These are phyloP conservation scores for Xenus cinereus DNA, from an alignment of 2,113 vertebrate species.

Conservation along the genomic window DNA sequence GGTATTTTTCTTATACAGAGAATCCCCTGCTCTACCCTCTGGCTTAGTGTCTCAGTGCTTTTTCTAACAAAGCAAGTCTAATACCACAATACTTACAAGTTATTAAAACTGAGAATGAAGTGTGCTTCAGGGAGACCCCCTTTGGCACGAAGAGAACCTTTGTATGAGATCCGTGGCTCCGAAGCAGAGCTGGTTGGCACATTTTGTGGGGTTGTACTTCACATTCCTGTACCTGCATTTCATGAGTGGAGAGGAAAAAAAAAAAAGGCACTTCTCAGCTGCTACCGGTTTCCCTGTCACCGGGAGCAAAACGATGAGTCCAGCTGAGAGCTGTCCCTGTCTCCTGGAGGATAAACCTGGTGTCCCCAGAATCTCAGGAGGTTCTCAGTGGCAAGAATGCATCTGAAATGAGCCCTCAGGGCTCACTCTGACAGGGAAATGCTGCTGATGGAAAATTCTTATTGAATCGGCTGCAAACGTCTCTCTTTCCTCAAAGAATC, in stretches of 20 bases:
- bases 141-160: not conserved
- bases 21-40: not conserved
- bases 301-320: rapidly evolving
- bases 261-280: not conserved
- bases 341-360: not conserved
- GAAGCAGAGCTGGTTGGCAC: not conserved
- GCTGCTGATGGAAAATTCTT: not conserved
- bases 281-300: not conserved
- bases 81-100: not conserved
- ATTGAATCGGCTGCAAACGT: rapidly evolving
- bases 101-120: constrained; percentile 1
- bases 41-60: not conserved
- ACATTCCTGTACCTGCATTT: not conserved
- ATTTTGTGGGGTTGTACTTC: not conserved
- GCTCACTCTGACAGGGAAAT: not conserved
- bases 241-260: not conserved
- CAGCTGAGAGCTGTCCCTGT: not conserved
- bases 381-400: not conserved
- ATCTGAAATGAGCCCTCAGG: not conserved
- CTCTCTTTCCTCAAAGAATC: not conserved
- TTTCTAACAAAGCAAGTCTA: not conserved
- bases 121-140: not conserved
- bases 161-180: not conserved
- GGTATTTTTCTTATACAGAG: not conserved
- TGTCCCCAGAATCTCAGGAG: not conserved